Evolutionary conservation across 2,888 invertebrate species (phyloP).

Genomic region (Chorisops tibialis): DNA sequence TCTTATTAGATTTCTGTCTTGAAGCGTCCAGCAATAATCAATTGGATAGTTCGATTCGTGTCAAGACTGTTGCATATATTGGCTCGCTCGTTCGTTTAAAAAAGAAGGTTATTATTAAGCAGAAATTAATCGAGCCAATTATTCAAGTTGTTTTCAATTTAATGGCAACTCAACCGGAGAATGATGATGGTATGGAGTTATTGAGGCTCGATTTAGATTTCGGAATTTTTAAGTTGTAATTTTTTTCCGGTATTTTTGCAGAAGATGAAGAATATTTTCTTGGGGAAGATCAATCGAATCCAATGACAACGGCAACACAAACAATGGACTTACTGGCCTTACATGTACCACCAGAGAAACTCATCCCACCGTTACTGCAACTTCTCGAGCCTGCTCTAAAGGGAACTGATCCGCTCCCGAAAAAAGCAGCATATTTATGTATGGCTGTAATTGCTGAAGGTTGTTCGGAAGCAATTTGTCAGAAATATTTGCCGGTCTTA

Average conservation of each 20-base stretch:
- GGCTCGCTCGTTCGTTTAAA: constrained; percentile 65
- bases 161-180: constrained; percentile 62
- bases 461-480: constrained; percentile 70
- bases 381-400: constrained; percentile 64
- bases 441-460: constrained; percentile 76
- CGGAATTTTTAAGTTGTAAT: neutral
- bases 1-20: constrained; percentile 64
- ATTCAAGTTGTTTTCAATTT: constrained; percentile 64
- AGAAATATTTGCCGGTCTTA: constrained; percentile 67
- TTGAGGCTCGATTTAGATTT: neutral
- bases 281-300: constrained; percentile 62
- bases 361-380: constrained; percentile 66
- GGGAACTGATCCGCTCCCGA: constrained; percentile 59
- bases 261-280: constrained; percentile 64
- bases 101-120: constrained; percentile 67
- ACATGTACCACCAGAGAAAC: constrained; percentile 71
- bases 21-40: constrained; percentile 58
- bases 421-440: constrained; percentile 69
- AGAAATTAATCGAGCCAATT: constrained; percentile 67
- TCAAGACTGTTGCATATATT: constrained; percentile 66
- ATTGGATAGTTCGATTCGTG: constrained; percentile 60
- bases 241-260: constrained; percentile 22
- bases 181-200: constrained; percentile 55
- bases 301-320: constrained; percentile 68
- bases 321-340: constrained; percentile 71